Evolutionary conservation across 1,140 invertebrate species (phyloP).

Genomic region (Drusus annulatus): DNA sequence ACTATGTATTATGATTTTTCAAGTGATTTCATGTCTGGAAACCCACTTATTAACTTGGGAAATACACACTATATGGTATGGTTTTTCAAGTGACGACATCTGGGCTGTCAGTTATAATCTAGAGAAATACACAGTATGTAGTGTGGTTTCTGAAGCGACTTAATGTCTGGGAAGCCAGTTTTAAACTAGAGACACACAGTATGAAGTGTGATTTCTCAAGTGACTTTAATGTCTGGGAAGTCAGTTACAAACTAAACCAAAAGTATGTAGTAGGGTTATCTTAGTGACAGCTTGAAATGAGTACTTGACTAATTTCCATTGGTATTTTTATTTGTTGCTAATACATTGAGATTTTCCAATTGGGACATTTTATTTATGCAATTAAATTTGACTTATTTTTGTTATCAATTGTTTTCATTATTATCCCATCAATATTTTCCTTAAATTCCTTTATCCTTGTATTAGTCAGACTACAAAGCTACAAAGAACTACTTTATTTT

Average conservation of each 20-base stretch:
- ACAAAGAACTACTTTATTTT: too few species aligned
- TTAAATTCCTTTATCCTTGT: neutral
- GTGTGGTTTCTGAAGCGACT: too few species aligned
- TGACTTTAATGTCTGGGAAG: neutral
- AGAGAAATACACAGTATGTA: too few species aligned
- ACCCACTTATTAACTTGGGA: too few species aligned
- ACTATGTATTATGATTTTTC: too few species aligned
- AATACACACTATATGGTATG: too few species aligned
- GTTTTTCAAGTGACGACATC: too few species aligned
- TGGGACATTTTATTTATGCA: neutral
- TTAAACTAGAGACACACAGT: neutral
- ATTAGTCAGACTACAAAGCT: neutral
- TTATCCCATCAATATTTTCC: neutral
- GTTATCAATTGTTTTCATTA: conserved; percentile 2
- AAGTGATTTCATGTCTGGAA: too few species aligned
- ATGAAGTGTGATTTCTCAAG: neutral
- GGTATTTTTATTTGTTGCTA: neutral
- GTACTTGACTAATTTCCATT: neutral
- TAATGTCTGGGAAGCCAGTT: neutral
- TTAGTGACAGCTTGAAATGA: neutral
- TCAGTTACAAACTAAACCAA: neutral
- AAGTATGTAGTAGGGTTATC: neutral
- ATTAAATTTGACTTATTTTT: conserved; percentile 22
- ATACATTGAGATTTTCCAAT: conserved; percentile 1
- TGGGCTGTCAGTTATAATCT: too few species aligned